Evolutionary conservation across 2,113 vertebrate species (phyloP), one percentile per base, ranked within the genome.

Genomic region (Gopherus evgoodei): DNA sequence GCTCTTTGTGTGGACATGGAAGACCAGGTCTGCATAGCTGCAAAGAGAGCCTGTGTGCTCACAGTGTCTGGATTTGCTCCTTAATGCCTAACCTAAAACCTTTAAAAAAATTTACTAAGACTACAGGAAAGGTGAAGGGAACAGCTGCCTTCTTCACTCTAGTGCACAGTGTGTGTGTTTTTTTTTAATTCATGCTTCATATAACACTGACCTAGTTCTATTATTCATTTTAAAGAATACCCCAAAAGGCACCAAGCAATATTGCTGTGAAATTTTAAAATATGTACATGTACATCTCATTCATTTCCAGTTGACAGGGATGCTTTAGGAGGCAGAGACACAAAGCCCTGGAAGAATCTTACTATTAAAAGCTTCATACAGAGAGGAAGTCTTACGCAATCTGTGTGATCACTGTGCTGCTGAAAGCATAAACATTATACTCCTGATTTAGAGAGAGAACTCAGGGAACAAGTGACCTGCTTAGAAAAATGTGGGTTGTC

Each of bases 401-500:
- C 13, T 83, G 22, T 0, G 0, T 50, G 12, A 86, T 84, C 42
- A 52, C 25, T 56, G 42, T 86, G 22, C 81, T 5, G 17, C 56
- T 90, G 50, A 86, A 69, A 72, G 11, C 31, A 53, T 54, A 22
- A 89, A 24, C 59, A 13, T 27, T 53, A 16, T 14, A 13, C 50
- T 86, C 49, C 0, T 1, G 0, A 50, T 9, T 12, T 52, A 62
- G 80, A 76, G 4, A 93, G n/a, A 44, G 4, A 11, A 3, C 90
- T 65, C 76, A 88, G 84, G 49, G 54, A 91, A 35, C 14, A 83
- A 54, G 47, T 91, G 4, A 52, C 11, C 56, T 95, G 27, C 54
- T 59, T 57, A 91, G 87, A 44, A 93, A 93, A 96, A 93, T 25
- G 81, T 1, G 42, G 94, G 31, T 79, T 90, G n/a, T 56, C 79